Evolutionary conservation across 2,797 vertebrate species (phyloP).

Genomic region (Syngnathus rostellatus): DNA sequence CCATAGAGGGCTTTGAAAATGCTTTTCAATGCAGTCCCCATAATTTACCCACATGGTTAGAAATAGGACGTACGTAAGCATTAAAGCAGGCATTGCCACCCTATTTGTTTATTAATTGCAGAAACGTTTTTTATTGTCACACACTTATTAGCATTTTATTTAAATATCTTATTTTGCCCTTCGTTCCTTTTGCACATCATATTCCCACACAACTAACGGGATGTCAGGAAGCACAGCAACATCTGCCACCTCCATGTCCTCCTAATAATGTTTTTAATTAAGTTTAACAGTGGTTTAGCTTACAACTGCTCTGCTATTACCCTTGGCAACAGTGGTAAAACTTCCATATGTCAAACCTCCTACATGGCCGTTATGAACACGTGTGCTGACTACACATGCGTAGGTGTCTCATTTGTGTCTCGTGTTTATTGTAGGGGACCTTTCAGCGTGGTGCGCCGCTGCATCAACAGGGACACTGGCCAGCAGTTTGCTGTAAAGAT

Average conservation of each 20-base stretch:
- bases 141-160: conserved; percentile 9
- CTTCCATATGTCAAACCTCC: conserved; percentile 30
- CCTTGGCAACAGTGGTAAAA: conserved; percentile 32
- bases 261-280: conserved; percentile 54
- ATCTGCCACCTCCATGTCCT: conserved; percentile 37
- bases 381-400: conserved; percentile 2
- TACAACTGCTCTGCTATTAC: conserved; percentile 55
- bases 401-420: conserved; percentile 1
- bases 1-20: conserved; percentile 8
- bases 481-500: conserved; percentile 99
- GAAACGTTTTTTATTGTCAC: conserved; percentile 39
- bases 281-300: conserved; percentile 50
- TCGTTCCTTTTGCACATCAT: neutral
- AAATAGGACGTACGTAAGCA: conserved; percentile 33
- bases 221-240: conserved; percentile 10
- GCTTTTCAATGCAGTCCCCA: conserved; percentile 19
- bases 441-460: conserved; percentile 95
- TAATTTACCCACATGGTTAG: conserved; percentile 22
- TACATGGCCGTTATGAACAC: conserved; percentile 25
- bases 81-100: conserved; percentile 24
- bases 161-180: too few species aligned
- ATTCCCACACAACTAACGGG: neutral
- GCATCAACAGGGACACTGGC: conserved; percentile 98
- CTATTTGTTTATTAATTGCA: conserved; percentile 32
- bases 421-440: conserved; percentile 77